Conservation (phyloP, 2,797 vertebrate genomes). For the Diplodus puntazzo region DNA sequence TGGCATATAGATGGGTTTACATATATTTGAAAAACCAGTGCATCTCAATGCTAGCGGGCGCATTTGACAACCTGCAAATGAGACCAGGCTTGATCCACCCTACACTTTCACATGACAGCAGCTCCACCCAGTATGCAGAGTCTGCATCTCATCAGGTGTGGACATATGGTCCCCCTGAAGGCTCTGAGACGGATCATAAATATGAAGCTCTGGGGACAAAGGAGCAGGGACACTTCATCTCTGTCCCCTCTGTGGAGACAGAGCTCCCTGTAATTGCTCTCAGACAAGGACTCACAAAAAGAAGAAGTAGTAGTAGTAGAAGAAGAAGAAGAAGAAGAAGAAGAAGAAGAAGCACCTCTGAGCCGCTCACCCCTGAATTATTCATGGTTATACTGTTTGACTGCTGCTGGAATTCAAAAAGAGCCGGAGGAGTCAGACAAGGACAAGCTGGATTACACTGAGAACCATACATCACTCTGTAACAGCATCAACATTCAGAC, state of each 20-base stretch:
- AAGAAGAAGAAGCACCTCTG: conserved; percentile 28
- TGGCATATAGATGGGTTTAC: too few relatives aligned
- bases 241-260: conserved; percentile 29
- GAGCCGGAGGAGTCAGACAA: conserved; percentile 57
- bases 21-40: too few relatives aligned
- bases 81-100: background rate
- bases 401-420: conserved; percentile 63
- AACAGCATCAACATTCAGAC: conserved; percentile 31
- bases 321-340: background rate
- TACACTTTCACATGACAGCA: background rate
- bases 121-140: background rate
- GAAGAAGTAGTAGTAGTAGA: conserved; percentile 11
- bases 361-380: conserved; percentile 57
- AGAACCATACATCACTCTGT: conserved; percentile 40
- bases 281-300: conserved; percentile 37
- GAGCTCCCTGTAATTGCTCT: conserved; percentile 52
- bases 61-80: too few relatives aligned
- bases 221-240: conserved; percentile 34
- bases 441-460: conserved; percentile 49
- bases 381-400: conserved; percentile 59
- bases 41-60: too few relatives aligned
- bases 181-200: conserved; percentile 39
- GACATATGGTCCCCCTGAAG: conserved; percentile 13
- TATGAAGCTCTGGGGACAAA: conserved; percentile 26
- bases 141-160: background rate